Evolutionary conservation across 2,113 vertebrate species (phyloP), one percentile per base, ranked within the genome.

Genomic region (Leptobrachium leishanense): DNA sequence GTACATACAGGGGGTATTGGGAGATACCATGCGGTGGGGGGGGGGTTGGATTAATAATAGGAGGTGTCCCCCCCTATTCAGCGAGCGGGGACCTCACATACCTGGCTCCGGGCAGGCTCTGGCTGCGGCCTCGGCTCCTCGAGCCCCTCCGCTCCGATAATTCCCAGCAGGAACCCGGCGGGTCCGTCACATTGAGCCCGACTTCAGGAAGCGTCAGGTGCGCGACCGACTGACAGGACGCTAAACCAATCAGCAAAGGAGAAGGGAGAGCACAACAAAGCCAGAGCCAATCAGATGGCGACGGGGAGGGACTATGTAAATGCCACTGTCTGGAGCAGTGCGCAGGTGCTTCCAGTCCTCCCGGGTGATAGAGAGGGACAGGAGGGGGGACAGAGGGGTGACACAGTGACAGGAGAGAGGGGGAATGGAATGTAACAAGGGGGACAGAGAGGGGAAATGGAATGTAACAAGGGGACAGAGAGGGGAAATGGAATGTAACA

Each of bases 121-220:
- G 44, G 44, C 44, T 64, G 62, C 39, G n/a, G 55, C 62, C 74
- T 50, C 44, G n/a, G 31, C 62, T 66, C 74, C 43, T 31, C 20
- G 43, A n/a, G 20, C 65, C 69, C 57, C 43, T 43, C 42, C 9
- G 53, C 44, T 57, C 65, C 57, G 68, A 43, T 68, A 55, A 59
- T 68, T 65, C 59, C 69, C 59, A 40, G 41, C 67, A 43, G 54
- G 55, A 71, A 77, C 76, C 70, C 68, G 70, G 70, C 70, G 67
- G 43, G 43, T 65, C 68, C 77, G 79, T 82, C 81, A 84, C 76
- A 79, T 78, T 77, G 82, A 83, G 62, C 81, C 74, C 12, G 78
- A 79, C 82, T 82, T 72, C 72, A 82, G 79, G 80, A 86, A 85
- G 81, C 82, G 84, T 68, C 84, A 86, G 86, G 83, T 83, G 81